A percentile compares a stretch with the other conserved stretches of the same genome.
Conservation (phyloP, 2,113 vertebrate species). For the Pygoscelis adeliae region DNA sequence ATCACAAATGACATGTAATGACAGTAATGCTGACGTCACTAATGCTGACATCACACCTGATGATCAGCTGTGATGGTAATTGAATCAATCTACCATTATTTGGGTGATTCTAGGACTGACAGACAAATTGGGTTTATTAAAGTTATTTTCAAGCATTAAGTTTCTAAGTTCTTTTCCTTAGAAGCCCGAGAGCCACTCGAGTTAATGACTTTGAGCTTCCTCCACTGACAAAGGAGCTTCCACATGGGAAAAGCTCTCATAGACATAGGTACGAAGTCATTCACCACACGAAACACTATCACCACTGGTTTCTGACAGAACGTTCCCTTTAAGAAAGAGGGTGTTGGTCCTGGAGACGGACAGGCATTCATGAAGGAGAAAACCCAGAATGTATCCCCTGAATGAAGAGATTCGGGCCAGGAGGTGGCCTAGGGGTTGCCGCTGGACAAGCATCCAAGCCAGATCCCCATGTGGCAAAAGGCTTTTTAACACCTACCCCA, state of each 20-base stretch:
- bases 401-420: not conserved
- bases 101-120: not conserved
- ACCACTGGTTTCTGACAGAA: not conserved
- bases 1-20: too few species aligned
- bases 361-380: not conserved
- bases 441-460: not conserved
- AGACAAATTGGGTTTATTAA: not conserved
- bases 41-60: too few species aligned
- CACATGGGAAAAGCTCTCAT: not conserved
- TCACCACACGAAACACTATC: not conserved
- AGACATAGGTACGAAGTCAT: not conserved
- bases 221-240: not conserved
- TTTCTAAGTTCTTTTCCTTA: not conserved
- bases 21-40: too few species aligned
- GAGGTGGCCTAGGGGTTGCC: not conserved
- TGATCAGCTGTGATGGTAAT: not conserved
- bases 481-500: not conserved
- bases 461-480: not conserved
- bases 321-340: not conserved
- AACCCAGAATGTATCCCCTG: accelerated
- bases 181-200: not conserved
- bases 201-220: not conserved
- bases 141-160: not conserved
- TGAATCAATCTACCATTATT: not conserved
- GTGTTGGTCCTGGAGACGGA: not conserved